A percentile compares a stretch with the other conserved stretches of the same genome.
Conservation (phyloP, 2,113 vertebrate species). For the Onychostoma macrolepis region DNA sequence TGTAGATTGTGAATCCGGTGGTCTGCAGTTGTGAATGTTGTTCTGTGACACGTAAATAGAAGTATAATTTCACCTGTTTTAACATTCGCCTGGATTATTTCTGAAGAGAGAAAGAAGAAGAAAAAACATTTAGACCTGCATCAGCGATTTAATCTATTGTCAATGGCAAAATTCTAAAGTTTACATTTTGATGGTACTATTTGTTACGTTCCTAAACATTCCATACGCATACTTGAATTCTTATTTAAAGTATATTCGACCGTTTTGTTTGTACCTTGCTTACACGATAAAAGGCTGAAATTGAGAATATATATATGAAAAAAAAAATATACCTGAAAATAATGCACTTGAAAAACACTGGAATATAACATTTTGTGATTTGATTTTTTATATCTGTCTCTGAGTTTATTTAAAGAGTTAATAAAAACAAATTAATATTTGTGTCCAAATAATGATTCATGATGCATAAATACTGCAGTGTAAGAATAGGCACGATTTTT, state of each 20-base stretch:
- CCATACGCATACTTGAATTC: constrained; percentile 99
- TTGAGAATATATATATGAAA: constrained; percentile 79
- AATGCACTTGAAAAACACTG: constrained; percentile 99
- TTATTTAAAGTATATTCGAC: constrained; percentile 97
- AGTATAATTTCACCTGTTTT: constrained; percentile 81
- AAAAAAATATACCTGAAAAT: constrained; percentile 86
- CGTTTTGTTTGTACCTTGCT: constrained; percentile 86
- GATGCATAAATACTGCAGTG: not conserved
- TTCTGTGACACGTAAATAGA: constrained; percentile 96
- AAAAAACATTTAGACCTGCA: constrained; percentile 80
- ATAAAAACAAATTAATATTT: constrained; percentile 93
- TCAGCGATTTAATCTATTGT: constrained; percentile 84
- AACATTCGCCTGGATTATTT: constrained; percentile 83
- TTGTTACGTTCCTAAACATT: constrained; percentile 95
- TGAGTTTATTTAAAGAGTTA: constrained; percentile 99
- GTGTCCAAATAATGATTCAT: constrained; percentile 77
- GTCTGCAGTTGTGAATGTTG: constrained; percentile 98
- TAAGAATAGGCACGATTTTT: not conserved
- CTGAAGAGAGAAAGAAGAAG: constrained; percentile 50
- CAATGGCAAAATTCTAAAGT: constrained; percentile 87
- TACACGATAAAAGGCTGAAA: constrained; percentile 91
- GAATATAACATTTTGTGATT: constrained; percentile 98
- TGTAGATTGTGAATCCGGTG: constrained; percentile 92
- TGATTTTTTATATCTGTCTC: constrained; percentile 93
- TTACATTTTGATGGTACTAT: constrained; percentile 97